Conservation (phyloP, 2,113 vertebrate species). For the Tauraco erythrolophus region DNA sequence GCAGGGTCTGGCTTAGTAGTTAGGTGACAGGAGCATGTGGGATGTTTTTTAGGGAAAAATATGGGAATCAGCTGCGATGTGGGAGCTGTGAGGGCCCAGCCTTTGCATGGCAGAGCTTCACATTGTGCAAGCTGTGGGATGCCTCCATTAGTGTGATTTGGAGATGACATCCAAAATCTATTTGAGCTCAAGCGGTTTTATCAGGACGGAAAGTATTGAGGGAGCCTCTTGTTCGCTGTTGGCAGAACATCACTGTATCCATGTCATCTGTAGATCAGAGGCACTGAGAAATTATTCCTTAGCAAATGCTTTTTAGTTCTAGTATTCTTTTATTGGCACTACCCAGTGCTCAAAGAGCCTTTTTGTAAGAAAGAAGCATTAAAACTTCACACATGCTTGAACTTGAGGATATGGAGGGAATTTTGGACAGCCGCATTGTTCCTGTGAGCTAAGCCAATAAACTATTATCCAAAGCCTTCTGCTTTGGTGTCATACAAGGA, state of each 20-base stretch:
- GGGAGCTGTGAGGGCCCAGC: neutral
- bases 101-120: neutral
- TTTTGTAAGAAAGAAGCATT: neutral
- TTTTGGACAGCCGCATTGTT: neutral
- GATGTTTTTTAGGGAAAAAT: neutral
- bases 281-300: neutral
- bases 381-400: slow-evolving; percentile 18
- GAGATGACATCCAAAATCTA: neutral
- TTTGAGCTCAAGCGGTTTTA: neutral
- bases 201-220: slow-evolving; percentile 25
- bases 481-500: neutral
- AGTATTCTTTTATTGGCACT: neutral
- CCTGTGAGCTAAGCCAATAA: neutral
- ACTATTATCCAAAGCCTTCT: neutral
- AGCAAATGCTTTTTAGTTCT: neutral
- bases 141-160: neutral
- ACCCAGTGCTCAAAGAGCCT: neutral
- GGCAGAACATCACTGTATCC: neutral
- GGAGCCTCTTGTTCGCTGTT: neutral
- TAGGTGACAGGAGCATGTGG: neutral
- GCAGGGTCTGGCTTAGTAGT: neutral
- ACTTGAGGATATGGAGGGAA: slow-evolving; percentile 10
- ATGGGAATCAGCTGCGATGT: neutral
- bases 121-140: neutral
- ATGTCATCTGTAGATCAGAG: neutral